Evolutionary conservation across 2,888 invertebrate species (phyloP).

Genomic region (Plebejus argus): DNA sequence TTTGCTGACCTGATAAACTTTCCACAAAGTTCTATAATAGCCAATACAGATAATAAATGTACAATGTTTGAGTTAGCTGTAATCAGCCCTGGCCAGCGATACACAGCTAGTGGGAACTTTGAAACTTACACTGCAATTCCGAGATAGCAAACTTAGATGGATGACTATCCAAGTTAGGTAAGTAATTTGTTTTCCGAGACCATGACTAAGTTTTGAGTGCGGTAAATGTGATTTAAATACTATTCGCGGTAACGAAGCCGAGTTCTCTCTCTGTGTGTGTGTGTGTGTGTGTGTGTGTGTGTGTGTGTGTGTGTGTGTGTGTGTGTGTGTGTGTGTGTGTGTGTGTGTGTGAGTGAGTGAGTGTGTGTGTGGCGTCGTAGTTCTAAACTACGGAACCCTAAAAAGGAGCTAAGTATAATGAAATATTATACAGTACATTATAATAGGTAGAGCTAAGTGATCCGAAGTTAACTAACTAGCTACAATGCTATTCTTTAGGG

Average conservation of each 20-base stretch:
- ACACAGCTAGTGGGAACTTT: constrained; percentile 51
- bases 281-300: background rate
- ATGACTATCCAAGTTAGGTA: constrained; percentile 45
- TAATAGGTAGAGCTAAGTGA: too few species aligned
- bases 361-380: too few species aligned
- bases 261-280: background rate
- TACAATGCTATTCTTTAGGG: too few species aligned
- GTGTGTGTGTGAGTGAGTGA: too few species aligned
- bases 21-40: background rate
- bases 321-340: too few species aligned
- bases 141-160: constrained; percentile 56
- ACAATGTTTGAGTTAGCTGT: constrained; percentile 19
- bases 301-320: too few species aligned
- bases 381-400: too few species aligned
- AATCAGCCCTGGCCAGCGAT: constrained; percentile 44
- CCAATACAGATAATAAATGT: background rate
- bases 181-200: constrained; percentile 38
- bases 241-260: background rate
- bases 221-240: constrained; percentile 22
- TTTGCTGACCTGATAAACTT: background rate
- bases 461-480: too few species aligned
- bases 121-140: constrained; percentile 46
- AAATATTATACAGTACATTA: too few species aligned
- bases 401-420: too few species aligned
- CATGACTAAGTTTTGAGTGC: constrained; percentile 30